Conservation (phyloP, 1,140 invertebrate genomes). For the Diachasma alloeum region DNA sequence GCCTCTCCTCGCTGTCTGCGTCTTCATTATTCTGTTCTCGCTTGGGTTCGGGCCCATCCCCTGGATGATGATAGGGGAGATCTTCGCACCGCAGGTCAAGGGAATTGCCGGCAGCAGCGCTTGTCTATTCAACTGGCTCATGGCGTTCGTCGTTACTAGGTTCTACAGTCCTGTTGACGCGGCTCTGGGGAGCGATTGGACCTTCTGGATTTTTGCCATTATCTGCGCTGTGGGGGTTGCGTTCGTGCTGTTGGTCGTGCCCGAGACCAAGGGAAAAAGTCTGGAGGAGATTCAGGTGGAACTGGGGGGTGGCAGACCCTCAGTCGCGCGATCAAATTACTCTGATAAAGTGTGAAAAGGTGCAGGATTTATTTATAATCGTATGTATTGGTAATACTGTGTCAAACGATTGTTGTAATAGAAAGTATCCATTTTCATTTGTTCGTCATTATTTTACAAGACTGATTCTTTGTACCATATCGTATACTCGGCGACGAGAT, state of each 20-base stretch:
- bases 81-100: constrained; percentile 79
- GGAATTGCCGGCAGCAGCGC: constrained; percentile 78
- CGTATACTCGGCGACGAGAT: not conserved
- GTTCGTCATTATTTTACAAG: constrained; percentile 16
- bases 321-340: not conserved
- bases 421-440: constrained; percentile 12
- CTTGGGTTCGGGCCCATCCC: constrained; percentile 82
- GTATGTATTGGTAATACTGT: not conserved
- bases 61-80: constrained; percentile 81
- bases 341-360: not conserved
- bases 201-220: constrained; percentile 84
- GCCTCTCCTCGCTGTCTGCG: constrained; percentile 74
- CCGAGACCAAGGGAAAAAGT: constrained; percentile 91
- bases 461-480: constrained; percentile 11
- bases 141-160: constrained; percentile 84
- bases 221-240: constrained; percentile 75
- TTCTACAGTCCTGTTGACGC: constrained; percentile 73
- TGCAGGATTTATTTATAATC: not conserved
- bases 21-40: constrained; percentile 82
- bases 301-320: constrained; percentile 53
- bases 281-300: constrained; percentile 82
- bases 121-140: constrained; percentile 79
- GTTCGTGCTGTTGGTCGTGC: constrained; percentile 81
- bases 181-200: constrained; percentile 68
- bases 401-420: constrained; percentile 8